Base-by-base conservation (phyloP, 2,888 invertebrate genomes). In the Andrena bucephala region DNA sequence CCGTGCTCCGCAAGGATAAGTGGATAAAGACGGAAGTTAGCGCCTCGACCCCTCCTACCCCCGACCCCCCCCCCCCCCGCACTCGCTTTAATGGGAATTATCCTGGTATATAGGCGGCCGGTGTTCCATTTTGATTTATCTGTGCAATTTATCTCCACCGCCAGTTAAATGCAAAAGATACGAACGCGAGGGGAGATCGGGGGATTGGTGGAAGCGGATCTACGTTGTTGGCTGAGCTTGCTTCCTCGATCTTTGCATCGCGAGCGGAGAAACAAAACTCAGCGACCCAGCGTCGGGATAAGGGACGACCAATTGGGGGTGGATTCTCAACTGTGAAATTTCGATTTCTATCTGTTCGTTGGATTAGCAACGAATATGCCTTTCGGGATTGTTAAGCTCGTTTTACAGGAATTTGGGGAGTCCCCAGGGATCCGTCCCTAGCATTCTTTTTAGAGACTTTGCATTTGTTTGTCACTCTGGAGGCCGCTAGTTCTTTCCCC, bases 1-100 rank as follows among this genome's bases (percentile, higher is more conserved):
- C 80, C 90, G 89, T 90, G 89, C 86, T 69, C 33, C 63, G 85
- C 60, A 85, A 87, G 85, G 86, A 87, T 89, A 89, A 90, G 87
- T 85, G 87, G 88, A 84, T 88, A 89, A 90, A 88, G 88, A 70
- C 85, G 81, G 79, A 87, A 86, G 87, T 86, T 87, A 79, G 77
- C 68, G 59, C 68, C 66, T 70, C 78, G 59, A 29, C 50, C 63
- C 36, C 57, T 33, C 68, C 42, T 13, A 42, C 42, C 13, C 65
- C 76, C 71, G n/a, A 13, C 27, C 8, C 66, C 76, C n/a, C n/a
- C n/a, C n/a, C n/a, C n/a, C n/a, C n/a, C n/a, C n/a, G n/a, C 68
- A 20, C 68, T 71, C 42, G 57, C 78, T 84, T 88, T 87, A 87
- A 87, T 79, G 62, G 78, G 87, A 86, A 87, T 87, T 87, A 87